These are phyloP conservation scores for Drosophila neonasuta DNA, from an alignment of 2,888 invertebrate species.

Conservation along the genomic window DNA sequence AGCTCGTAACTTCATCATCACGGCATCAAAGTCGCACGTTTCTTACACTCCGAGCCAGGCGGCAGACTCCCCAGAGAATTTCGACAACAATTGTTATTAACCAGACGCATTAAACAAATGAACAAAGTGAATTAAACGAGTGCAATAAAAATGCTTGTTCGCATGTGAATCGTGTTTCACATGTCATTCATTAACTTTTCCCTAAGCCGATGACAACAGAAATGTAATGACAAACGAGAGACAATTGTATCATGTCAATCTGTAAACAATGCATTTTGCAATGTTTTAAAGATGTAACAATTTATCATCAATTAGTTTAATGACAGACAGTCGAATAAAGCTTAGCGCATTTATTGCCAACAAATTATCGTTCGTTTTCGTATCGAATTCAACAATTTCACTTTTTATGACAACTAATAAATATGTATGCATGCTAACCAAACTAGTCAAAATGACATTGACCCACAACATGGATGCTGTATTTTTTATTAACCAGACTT, in stretches of 20 bases:
- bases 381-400: neutral
- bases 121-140: conserved; percentile 45
- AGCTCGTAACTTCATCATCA: conserved; percentile 24
- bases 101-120: conserved; percentile 69
- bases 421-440: conserved; percentile 15
- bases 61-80: conserved; percentile 57
- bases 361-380: neutral
- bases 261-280: neutral
- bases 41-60: conserved; percentile 10
- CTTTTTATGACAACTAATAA: conserved; percentile 30
- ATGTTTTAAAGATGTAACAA: neutral
- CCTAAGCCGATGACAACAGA: conserved; percentile 9
- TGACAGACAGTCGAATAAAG: neutral
- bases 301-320: neutral
- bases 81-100: conserved; percentile 45
- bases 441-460: conserved; percentile 5
- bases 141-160: conserved; percentile 8
- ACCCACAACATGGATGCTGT: conserved; percentile 2
- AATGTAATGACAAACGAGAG: neutral
- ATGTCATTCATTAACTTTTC: conserved; percentile 21
- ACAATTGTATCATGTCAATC: neutral
- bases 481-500: conserved; percentile 38
- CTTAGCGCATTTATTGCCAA: no score
- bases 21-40: conserved; percentile 26
- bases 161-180: conserved; percentile 22